Evolutionary conservation across 2,888 invertebrate species (phyloP), one percentile per base, ranked within the genome.

Genomic region (Dicyrtomina minuta): DNA sequence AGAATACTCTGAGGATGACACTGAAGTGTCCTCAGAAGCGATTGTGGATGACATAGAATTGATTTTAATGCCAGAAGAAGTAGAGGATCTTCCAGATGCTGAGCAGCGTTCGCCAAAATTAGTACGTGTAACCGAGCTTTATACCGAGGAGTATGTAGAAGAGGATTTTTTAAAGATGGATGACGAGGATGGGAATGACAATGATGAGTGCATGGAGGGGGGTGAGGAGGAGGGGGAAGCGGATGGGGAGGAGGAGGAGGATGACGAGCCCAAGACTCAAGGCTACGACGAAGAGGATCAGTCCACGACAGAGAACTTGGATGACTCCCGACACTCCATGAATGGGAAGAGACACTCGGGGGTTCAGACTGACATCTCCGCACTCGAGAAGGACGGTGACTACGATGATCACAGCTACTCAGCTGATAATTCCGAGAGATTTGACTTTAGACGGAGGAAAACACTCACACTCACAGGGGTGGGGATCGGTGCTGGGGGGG

Each of bases 21-120:
- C 75, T 24, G 77, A 76, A 2, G 46, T 77, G n/a, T 77, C 77
- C 8, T 78, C 77, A 10, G 78, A 78, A 67, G 78, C 78, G 0
- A 71, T 78, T n/a, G 78, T 78, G 12, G 78, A 78, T 66, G 78
- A 78, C 55, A 78, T 78, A 20, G 78, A 78, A 69, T 67, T 78
- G 58, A 78, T 78, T 24, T 62, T 78, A 39, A 76, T 78, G 76
- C 78, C 78, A 10, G 78, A 78, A 64, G 77, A 74, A 68, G 74
- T 72, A 39, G 73, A 73, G 20, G 77, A 77, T 46, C 56, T 78
- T 17, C 74, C 75, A 8, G 55, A 66, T 1, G 27, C 62, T 2
- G 22, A 22, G 41, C 72, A 73, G 53, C 55, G 73, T 46, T 78
- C 78, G 8, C 78, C 78, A 5, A 72, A 77, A 72, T 62, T 78